These are phyloP conservation scores for Seladonia tumulorum DNA, from an alignment of 2,888 invertebrate genomes.

Conservation along the genomic window DNA sequence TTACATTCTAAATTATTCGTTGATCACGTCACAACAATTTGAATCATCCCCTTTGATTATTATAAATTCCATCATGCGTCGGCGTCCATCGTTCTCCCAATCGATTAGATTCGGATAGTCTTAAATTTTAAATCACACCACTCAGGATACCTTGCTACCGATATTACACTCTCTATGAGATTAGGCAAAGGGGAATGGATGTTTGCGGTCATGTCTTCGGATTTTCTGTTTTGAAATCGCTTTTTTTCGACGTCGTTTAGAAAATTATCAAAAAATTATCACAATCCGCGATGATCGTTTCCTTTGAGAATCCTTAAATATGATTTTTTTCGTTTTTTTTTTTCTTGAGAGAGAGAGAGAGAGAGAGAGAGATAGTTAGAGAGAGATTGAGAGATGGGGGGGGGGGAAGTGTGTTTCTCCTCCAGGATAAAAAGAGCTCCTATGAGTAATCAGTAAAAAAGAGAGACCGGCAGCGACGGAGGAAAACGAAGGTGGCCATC, in stretches of 20 bases:
- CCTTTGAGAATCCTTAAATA: constrained; percentile 32
- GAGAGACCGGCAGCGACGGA: constrained; percentile 55
- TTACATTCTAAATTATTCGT: constrained; percentile 47
- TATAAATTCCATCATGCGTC: constrained; percentile 3
- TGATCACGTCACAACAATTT: constrained; percentile 21
- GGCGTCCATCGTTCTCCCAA: neutral
- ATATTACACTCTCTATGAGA: neutral
- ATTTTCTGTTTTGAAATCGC: constrained; percentile 12
- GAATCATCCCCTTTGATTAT: constrained; percentile 23
- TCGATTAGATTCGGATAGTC: neutral
- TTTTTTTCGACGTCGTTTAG: constrained; percentile 34
- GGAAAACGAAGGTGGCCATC: constrained; percentile 69
- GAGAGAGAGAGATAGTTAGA: neutral
- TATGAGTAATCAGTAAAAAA: constrained; percentile 56
- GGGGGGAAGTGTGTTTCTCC: constrained; percentile 49
- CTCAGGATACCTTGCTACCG: neutral
- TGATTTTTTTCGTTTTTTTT: constrained; percentile 13
- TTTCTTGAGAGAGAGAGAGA: neutral
- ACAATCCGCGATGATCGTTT: constrained; percentile 52
- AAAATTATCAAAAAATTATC: constrained; percentile 59
- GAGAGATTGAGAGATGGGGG: neutral
- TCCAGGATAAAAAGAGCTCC: constrained; percentile 53
- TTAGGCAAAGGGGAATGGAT: constrained; percentile 24
- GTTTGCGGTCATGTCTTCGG: constrained; percentile 13
- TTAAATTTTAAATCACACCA: constrained; percentile 24